Conservation (phyloP, 2,797 vertebrate species). For the Danio jaintianensis region DNA sequence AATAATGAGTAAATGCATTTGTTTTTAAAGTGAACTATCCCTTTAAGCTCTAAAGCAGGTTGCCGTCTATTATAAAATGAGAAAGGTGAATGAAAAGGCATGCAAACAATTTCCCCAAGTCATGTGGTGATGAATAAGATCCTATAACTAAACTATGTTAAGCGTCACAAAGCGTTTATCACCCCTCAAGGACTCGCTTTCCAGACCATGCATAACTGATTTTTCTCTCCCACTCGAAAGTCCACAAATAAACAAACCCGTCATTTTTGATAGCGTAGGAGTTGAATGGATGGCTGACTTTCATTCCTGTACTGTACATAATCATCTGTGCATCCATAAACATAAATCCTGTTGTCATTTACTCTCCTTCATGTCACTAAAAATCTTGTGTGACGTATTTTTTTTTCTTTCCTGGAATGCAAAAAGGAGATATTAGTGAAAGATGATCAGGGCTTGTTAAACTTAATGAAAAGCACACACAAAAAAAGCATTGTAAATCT, state of each 20-base stretch:
- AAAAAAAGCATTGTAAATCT: not conserved
- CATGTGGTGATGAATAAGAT: conserved; percentile 1
- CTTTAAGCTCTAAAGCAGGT: not conserved
- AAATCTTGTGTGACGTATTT: not conserved
- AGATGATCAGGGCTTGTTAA: not conserved
- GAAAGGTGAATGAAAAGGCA: not conserved
- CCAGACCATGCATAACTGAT: not conserved
- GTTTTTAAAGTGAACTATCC: too few relatives aligned
- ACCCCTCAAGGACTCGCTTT: not conserved
- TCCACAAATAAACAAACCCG: conserved; percentile 8
- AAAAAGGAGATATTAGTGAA: not conserved
- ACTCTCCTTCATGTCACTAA: not conserved
- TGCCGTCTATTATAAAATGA: not conserved
- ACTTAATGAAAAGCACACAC: not conserved
- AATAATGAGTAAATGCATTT: too few relatives aligned
- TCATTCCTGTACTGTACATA: not conserved
- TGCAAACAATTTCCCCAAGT: not conserved
- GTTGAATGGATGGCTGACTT: conserved; percentile 28
- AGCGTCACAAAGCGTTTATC: conserved; percentile 24
- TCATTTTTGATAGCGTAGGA: conserved; percentile 6
- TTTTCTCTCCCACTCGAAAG: conserved; percentile 8
- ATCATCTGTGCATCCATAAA: not conserved
- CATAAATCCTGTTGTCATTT: not conserved
- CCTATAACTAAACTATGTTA: not conserved
- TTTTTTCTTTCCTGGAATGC: not conserved